Conservation (phyloP, 2,113 vertebrate species). For the Bubo scandiacus region DNA sequence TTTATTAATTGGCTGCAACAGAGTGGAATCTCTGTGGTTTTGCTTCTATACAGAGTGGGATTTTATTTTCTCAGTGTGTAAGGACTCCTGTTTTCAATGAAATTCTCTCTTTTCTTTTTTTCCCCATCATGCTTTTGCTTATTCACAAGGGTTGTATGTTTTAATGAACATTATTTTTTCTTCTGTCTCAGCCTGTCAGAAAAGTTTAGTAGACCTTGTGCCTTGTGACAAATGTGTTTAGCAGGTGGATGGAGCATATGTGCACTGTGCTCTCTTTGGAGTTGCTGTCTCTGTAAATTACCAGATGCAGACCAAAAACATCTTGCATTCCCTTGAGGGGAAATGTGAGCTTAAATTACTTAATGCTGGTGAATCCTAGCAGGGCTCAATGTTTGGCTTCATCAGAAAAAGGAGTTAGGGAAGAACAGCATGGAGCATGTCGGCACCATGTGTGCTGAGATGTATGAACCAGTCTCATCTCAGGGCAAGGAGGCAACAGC, state of each 20-base stretch:
- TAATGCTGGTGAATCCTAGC: not conserved
- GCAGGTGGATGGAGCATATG: not conserved
- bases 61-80: not conserved
- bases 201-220: not conserved
- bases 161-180: not conserved
- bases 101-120: not conserved
- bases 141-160: not conserved
- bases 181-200: not conserved
- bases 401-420: not conserved
- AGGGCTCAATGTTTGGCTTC: not conserved
- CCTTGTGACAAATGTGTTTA: not conserved
- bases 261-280: not conserved
- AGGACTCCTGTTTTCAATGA: not conserved
- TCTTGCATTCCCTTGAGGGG: not conserved
- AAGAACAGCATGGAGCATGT: not conserved
- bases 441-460: not conserved
- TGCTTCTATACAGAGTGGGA: not conserved
- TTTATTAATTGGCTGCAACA: not conserved
- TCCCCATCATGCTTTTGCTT: not conserved
- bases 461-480: not conserved
- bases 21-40: not conserved
- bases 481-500: not conserved
- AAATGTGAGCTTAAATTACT: not conserved
- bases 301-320: not conserved
- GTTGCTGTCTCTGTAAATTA: constrained; percentile 12